Evolutionary conservation across 2,113 vertebrate genomes (phyloP).

Genomic region (Peromyscus leucopus): DNA sequence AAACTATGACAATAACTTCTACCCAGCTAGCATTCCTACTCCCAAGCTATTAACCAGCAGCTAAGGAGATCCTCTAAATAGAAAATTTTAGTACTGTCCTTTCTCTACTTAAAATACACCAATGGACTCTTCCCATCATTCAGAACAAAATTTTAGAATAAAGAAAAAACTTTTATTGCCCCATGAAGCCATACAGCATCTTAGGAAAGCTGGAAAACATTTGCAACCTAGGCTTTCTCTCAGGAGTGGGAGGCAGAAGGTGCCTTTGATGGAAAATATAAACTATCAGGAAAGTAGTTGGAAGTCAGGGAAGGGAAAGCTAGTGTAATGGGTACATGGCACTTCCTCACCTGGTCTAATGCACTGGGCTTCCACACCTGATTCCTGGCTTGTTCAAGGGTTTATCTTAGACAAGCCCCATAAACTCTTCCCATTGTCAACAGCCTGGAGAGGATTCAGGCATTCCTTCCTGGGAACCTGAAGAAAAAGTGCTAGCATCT

Average conservation of each 20-base stretch:
- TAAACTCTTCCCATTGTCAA: neutral
- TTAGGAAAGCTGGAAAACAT: neutral
- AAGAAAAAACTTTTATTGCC: neutral
- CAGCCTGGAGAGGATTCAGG: neutral
- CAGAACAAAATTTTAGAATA: neutral
- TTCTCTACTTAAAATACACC: neutral
- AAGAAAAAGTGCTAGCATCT: neutral
- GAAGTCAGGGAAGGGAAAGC: neutral
- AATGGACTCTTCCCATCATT: neutral
- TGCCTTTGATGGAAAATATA: neutral
- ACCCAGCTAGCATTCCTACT: neutral
- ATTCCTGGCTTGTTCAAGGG: neutral
- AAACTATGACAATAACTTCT: neutral
- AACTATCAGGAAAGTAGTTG: neutral
- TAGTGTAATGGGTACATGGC: neutral
- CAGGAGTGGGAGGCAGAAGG: neutral
- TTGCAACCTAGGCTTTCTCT: neutral
- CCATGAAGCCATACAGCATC: neutral
- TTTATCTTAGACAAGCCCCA: neutral
- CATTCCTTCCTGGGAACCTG: neutral
- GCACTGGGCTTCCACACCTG: neutral
- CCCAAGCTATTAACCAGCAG: neutral
- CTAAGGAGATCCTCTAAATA: neutral
- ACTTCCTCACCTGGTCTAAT: neutral
- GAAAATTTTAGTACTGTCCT: neutral